Evolutionary conservation across 2,888 invertebrate species (phyloP).

Genomic region (Phoenoteleia sp.): DNA sequence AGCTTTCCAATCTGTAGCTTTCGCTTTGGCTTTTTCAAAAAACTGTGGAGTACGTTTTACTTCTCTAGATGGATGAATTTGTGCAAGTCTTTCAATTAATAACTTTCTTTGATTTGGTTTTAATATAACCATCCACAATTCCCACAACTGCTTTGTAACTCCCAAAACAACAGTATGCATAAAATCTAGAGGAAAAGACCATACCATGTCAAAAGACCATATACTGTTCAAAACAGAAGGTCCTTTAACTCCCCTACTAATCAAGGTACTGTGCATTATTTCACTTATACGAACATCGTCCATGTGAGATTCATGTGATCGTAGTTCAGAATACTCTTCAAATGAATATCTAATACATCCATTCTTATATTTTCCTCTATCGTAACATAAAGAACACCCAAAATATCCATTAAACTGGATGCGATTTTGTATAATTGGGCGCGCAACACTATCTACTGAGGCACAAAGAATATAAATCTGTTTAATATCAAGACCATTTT

Average conservation of each 20-base stretch:
- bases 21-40: conserved; percentile 6
- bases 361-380: neutral
- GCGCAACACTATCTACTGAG: conserved; percentile 26
- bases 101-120: neutral
- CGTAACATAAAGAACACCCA: conserved; percentile 54
- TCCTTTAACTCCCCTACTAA: conserved; percentile 48
- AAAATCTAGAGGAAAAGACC: conserved; percentile 57
- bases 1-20: conserved; percentile 51
- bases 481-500: neutral
- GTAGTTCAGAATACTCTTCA: neutral
- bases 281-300: neutral
- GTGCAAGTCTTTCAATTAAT: neutral
- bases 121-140: neutral
- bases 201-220: conserved; percentile 49
- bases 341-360: conserved; percentile 19
- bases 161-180: conserved; percentile 55
- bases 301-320: conserved; percentile 18
- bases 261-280: neutral
- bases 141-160: conserved; percentile 32
- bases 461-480: neutral
- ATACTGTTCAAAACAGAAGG: conserved; percentile 6
- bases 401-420: conserved; percentile 56
- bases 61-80: conserved; percentile 17
- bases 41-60: neutral
- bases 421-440: conserved; percentile 59